Base-by-base conservation (phyloP, 2,888 invertebrate species). In the Tiliacea citrago region DNA sequence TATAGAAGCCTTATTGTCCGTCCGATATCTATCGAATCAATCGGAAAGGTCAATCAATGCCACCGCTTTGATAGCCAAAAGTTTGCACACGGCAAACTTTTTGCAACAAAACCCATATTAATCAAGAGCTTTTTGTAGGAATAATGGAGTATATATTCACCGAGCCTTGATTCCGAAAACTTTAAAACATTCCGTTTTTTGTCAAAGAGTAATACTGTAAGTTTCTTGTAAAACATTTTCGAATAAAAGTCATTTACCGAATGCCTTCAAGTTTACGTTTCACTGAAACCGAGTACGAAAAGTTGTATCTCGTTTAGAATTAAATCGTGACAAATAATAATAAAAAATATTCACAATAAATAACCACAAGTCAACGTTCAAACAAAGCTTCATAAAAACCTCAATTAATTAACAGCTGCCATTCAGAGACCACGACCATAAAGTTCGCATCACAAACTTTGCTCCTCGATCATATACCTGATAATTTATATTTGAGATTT, bases 21-120 rank as follows among this genome's bases (percentile, higher is more conserved):
- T 77, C 66, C 77, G 84, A 85, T 92, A 91, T 90, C 90, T 89
- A 83, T 86, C 82, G 85, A 89, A 89, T 88, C 88, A 88, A 90
- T 90, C 88, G 81, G 71, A 76, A 85, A 87, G 90, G 89, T 91
- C 90, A 91, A 86, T 91, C 90, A 91, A 86, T 83, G 88, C 83
- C 90, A 84, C 75, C 60, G 74, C 79, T 77, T 86, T 87, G 88
- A 91, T 89, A 89, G 89, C 75, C 81, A 83, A 77, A 83, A 89
- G 70, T 87, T 86, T 89, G 86, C 87, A 88, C 88, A 90, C 86
- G 89, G 82, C 76, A 21, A 70, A 70, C 51, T 89, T 88, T 88
- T 90, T 90, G 83, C 86, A 82, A 75, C 79, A 63, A 81, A 84
- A 83, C 77, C 72, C 83, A 82, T 85, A 84, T 86, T 87, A 84